These are phyloP conservation scores for Heliothis subflexa DNA, from an alignment of 1,140 invertebrate genomes.

Conservation along the genomic window DNA sequence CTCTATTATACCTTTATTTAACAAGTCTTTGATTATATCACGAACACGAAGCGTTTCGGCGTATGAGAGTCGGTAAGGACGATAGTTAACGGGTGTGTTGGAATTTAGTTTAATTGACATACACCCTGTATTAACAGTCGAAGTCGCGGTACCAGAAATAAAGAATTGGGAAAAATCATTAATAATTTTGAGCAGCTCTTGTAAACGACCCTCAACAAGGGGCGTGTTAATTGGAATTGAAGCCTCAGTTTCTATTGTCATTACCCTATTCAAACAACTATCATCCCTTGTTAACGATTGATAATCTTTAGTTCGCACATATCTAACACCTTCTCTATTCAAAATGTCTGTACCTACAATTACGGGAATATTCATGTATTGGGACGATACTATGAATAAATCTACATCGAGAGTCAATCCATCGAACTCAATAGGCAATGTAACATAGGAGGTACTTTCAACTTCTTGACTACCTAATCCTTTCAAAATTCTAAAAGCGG, in stretches of 20 bases:
- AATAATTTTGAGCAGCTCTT: neutral
- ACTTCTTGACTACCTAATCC: slow-evolving; percentile 54
- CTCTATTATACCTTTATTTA: no score
- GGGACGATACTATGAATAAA: slow-evolving; percentile 43
- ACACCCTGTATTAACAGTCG: no score
- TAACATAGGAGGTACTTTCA: slow-evolving; percentile 41
- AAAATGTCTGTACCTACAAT: slow-evolving; percentile 56
- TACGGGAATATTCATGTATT: slow-evolving; percentile 45
- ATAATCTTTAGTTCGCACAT: slow-evolving; percentile 34
- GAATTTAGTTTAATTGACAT: slow-evolving; percentile 45
- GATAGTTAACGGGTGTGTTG: slow-evolving; percentile 44
- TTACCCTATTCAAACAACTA: neutral
- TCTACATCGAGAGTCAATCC: slow-evolving; percentile 53
- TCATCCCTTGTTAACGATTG: slow-evolving; percentile 27
- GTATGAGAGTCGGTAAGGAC: slow-evolving; percentile 59
- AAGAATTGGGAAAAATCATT: slow-evolving; percentile 1
- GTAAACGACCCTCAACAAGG: neutral
- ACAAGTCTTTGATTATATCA: no score
- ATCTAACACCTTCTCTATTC: slow-evolving; percentile 53
- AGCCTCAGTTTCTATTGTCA: neutral
- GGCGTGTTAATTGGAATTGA: slow-evolving; percentile 3
- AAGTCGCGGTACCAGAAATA: neutral
- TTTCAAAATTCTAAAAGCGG: slow-evolving; percentile 37
- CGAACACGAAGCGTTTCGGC: neutral
- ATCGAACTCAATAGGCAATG: slow-evolving; percentile 42